Evolutionary conservation across 2,797 vertebrate genomes (phyloP).

Genomic region (Gadopsis marmoratus): DNA sequence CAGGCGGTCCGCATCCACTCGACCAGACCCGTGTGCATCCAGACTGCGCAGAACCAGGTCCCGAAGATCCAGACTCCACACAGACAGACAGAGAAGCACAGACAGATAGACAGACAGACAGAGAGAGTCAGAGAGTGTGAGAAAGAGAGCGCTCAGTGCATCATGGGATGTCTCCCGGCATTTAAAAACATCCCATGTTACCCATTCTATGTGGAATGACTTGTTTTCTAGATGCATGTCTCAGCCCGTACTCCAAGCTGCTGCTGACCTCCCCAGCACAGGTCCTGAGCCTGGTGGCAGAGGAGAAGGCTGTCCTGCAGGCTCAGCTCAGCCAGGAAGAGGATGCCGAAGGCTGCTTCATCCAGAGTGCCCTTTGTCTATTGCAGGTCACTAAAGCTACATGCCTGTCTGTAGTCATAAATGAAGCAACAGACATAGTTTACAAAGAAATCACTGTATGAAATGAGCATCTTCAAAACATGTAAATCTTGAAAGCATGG

Average conservation of each 20-base stretch:
- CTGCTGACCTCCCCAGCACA: conserved; percentile 93
- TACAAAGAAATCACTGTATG: neutral
- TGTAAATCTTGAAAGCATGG: neutral
- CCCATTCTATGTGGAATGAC: too few species aligned
- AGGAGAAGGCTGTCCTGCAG: conserved; percentile 89
- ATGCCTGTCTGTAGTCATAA: neutral
- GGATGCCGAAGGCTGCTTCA: conserved; percentile 74
- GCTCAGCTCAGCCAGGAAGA: conserved; percentile 86
- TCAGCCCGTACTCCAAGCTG: conserved; percentile 95
- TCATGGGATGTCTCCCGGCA: too few species aligned
- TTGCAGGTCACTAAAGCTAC: conserved; percentile 69
- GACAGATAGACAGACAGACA: too few species aligned
- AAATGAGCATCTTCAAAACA: neutral
- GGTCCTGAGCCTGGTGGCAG: conserved; percentile 89
- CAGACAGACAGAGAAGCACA: too few species aligned
- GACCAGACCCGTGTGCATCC: too few species aligned
- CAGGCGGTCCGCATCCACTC: too few species aligned
- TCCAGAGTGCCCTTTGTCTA: conserved; percentile 80
- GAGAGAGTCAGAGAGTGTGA: too few species aligned
- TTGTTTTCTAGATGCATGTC: conserved; percentile 85
- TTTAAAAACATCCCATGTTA: too few species aligned
- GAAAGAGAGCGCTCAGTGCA: too few species aligned
- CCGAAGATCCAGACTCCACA: too few species aligned
- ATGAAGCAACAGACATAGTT: neutral
- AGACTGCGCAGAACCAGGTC: too few species aligned